Evolutionary conservation across 2,888 invertebrate genomes (phyloP).

Genomic region (Dioctria rufipes): DNA sequence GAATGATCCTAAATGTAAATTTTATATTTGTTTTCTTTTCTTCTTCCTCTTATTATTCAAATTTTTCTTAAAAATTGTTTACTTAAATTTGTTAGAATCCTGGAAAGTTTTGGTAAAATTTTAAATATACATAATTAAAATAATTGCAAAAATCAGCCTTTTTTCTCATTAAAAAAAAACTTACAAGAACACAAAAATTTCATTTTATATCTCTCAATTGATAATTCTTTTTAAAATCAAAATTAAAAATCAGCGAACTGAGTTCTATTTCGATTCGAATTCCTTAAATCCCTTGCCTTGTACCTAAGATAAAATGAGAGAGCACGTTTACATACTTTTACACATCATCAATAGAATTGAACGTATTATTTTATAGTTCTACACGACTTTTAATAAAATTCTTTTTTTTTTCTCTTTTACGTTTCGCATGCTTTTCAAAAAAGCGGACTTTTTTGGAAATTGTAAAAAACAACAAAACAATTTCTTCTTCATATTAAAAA

Average conservation of each 20-base stretch:
- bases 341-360: neutral
- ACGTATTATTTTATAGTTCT: neutral
- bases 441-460: no score
- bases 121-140: conserved; percentile 7
- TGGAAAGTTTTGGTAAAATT: conserved; percentile 30
- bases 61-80: neutral
- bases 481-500: neutral
- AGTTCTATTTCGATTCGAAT: no score
- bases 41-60: neutral
- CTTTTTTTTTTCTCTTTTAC: no score
- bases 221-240: no score
- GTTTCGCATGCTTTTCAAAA: no score
- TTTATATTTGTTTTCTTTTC: no score
- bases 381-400: no score
- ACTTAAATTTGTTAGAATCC: neutral
- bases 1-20: neutral
- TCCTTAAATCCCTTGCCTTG: neutral
- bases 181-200: no score
- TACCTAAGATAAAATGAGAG: neutral
- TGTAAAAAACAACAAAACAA: no score
- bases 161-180: conserved; percentile 24
- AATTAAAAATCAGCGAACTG: no score
- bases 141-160: conserved; percentile 42
- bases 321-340: neutral
- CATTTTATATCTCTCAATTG: no score